Evolutionary conservation across 2,888 invertebrate genomes (phyloP).

Genomic region (Calliopum simillimum): DNA sequence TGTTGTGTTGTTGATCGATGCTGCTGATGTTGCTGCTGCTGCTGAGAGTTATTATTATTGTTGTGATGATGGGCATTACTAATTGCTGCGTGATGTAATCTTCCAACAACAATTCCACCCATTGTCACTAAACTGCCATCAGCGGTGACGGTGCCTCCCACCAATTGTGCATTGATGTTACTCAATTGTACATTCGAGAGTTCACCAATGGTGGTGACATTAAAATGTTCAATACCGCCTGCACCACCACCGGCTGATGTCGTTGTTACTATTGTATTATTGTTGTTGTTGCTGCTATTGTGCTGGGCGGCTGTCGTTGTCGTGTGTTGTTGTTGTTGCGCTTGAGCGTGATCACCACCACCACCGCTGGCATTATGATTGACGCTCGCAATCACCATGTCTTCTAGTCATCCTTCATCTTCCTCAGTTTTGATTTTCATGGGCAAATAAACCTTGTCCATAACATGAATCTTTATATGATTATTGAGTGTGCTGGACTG

Average conservation of each 20-base stretch:
- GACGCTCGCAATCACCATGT: conserved; percentile 62
- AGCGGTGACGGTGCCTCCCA: conserved; percentile 59
- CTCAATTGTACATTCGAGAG: conserved; percentile 52
- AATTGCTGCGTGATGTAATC: conserved; percentile 51
- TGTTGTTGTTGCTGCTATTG: conserved; percentile 49
- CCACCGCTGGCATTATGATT: conserved; percentile 52
- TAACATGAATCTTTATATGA: conserved; percentile 68
- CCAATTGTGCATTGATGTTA: conserved; percentile 55
- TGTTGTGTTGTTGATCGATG: conserved; percentile 38
- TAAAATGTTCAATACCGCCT: conserved; percentile 54
- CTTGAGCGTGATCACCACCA: conserved; percentile 43
- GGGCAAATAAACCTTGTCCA: conserved; percentile 67
- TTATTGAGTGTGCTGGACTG: conserved; percentile 68
- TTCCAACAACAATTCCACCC: conserved; percentile 63
- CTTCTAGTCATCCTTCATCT: conserved; percentile 67
- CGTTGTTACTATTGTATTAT: conserved; percentile 49
- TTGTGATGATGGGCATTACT: conserved; percentile 33
- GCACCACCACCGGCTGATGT: conserved; percentile 37
- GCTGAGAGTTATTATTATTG: conserved; percentile 8
- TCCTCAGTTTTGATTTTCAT: conserved; percentile 67
- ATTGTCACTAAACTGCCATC: conserved; percentile 63
- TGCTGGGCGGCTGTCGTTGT: conserved; percentile 47
- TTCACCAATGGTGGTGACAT: conserved; percentile 57
- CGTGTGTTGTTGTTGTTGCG: conserved; percentile 46
- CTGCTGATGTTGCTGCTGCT: conserved; percentile 44